These are phyloP conservation scores for Poecile atricapillus DNA, from an alignment of 2,113 vertebrate genomes.

Conservation along the genomic window DNA sequence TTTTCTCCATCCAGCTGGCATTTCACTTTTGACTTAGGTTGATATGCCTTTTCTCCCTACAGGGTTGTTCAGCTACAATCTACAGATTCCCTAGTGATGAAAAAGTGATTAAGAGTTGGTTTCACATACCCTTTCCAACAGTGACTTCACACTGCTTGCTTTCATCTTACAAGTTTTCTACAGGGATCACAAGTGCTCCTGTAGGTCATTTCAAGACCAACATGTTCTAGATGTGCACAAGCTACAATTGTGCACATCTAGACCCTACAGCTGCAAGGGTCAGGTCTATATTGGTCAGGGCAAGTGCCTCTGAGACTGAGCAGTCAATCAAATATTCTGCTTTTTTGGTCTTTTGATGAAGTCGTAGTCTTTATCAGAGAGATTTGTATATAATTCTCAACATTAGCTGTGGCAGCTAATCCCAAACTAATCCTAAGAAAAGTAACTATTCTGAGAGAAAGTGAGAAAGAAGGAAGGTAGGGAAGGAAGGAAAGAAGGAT, in stretches of 20 bases:
- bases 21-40: background rate
- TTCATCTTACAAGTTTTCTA: background rate
- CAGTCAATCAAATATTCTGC: background rate
- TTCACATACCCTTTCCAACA: background rate
- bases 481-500: background rate
- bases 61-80: background rate
- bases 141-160: background rate
- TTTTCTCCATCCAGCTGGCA: background rate
- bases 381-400: background rate
- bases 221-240: background rate
- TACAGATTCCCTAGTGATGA: background rate
- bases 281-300: background rate
- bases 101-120: background rate
- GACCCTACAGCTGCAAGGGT: background rate
- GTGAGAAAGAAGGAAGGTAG: background rate
- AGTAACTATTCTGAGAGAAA: background rate
- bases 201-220: background rate
- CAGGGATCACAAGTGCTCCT: background rate
- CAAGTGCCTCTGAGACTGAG: background rate
- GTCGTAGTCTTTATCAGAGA: background rate
- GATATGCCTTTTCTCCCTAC: background rate
- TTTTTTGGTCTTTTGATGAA: background rate
- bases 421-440: background rate
- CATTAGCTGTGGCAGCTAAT: background rate
- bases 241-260: rapidly evolving